Conservation (phyloP, 1,140 invertebrate genomes). For the Meloidogyne hapla region DNA sequence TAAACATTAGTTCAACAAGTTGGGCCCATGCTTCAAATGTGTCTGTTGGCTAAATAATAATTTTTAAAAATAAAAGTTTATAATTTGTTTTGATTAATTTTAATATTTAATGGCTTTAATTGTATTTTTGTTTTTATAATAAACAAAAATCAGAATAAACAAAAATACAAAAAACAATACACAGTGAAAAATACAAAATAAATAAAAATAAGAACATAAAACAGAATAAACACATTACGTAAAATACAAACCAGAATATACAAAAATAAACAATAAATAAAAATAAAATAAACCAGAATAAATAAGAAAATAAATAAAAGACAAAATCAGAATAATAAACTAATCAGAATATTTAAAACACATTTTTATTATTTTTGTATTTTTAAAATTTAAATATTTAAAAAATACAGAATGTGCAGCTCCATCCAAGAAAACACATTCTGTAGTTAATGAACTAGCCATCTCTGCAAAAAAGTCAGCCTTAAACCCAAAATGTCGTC, state of each 20-base stretch:
- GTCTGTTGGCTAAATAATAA: conserved; percentile 47
- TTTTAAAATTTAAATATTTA: not conserved
- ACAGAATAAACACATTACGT: too few species aligned
- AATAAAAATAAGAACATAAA: too few species aligned
- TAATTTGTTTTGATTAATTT: too few species aligned
- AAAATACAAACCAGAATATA: conserved; percentile 24
- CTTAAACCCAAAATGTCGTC: conserved; percentile 48
- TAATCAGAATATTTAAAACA: not conserved
- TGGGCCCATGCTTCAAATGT: conserved; percentile 59
- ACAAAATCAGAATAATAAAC: too few species aligned
- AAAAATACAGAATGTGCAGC: conserved; percentile 38
- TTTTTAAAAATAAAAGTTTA: too few species aligned
- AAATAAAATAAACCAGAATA: too few species aligned
- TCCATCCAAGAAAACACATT: conserved; percentile 56
- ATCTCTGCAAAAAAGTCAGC: conserved; percentile 54
- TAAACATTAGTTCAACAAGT: conserved; percentile 55
- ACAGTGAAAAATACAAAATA: too few species aligned
- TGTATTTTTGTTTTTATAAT: too few species aligned
- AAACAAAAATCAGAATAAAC: conserved; percentile 24
- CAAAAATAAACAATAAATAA: not conserved
- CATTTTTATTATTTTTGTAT: not conserved
- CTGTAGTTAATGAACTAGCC: conserved; percentile 54
- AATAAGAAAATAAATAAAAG: too few species aligned
- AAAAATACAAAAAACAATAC: not conserved
- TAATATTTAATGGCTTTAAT: too few species aligned